Conservation (phyloP, 2,113 vertebrate genomes). For the Ailuropoda melanoleuca region DNA sequence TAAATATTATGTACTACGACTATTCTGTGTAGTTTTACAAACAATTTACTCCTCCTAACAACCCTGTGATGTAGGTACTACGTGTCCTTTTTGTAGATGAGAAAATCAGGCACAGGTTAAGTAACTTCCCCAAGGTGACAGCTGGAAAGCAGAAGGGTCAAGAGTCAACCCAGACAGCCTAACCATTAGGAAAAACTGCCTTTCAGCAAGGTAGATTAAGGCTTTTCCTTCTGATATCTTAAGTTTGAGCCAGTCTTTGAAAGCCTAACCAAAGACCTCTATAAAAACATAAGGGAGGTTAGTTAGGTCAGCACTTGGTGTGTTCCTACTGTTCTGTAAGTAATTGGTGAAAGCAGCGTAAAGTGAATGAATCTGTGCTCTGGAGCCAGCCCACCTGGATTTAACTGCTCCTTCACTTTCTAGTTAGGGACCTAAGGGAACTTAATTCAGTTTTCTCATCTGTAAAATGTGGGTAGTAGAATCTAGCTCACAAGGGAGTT, state of each 20-base stretch:
- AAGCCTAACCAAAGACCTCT: background rate
- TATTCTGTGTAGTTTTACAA: conserved; percentile 3
- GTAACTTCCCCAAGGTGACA: background rate
- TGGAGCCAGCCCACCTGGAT: background rate
- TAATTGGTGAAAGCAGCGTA: background rate
- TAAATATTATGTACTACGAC: background rate
- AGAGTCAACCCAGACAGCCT: background rate
- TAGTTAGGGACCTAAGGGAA: background rate
- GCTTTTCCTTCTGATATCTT: background rate
- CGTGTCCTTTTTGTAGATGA: background rate
- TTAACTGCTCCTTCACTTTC: background rate
- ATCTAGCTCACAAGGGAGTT: background rate
- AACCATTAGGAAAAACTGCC: background rate
- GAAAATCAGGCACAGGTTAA: background rate
- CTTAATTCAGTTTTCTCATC: background rate
- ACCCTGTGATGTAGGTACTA: background rate
- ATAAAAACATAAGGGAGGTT: background rate
- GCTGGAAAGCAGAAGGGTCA: background rate
- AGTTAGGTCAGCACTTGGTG: background rate
- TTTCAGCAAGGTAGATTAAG: background rate
- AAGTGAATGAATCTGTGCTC: background rate
- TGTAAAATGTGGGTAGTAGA: background rate
- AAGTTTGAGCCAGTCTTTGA: background rate
- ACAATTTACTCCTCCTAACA: background rate
- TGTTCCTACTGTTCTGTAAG: background rate